Conservation (phyloP, 2,888 invertebrate species). For the Phragmatobia fuliginosa region DNA sequence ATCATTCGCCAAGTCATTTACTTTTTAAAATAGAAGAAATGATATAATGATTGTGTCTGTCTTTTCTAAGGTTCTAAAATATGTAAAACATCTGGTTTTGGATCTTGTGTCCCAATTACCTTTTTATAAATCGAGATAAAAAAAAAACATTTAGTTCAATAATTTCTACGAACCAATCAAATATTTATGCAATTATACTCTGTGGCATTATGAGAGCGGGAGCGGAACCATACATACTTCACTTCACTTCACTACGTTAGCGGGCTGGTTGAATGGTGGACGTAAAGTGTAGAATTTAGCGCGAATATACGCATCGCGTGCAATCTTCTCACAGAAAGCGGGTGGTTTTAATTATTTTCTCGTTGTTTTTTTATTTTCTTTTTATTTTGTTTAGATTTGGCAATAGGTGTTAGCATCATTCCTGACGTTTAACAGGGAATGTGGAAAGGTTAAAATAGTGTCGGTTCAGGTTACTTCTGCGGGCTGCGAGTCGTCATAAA, state of each 20-base stretch:
- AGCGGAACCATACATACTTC: too few relatives aligned
- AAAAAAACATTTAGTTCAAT: too few relatives aligned
- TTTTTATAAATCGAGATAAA: too few relatives aligned
- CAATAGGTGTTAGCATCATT: conserved; percentile 4
- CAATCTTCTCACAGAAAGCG: neutral
- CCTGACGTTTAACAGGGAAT: conserved; percentile 37
- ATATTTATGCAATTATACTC: too few relatives aligned
- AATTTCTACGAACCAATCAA: too few relatives aligned
- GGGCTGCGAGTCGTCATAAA: conserved; percentile 1
- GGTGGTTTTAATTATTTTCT: conserved; percentile 7
- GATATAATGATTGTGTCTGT: too few relatives aligned
- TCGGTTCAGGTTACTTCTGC: conserved; percentile 30
- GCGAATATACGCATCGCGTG: conserved; percentile 34
- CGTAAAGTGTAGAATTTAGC: neutral
- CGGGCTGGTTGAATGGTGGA: neutral
- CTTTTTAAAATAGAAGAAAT: too few relatives aligned
- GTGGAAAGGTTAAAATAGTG: conserved; percentile 53
- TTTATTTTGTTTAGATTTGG: neutral
- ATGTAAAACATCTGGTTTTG: too few relatives aligned
- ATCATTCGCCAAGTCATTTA: too few relatives aligned
- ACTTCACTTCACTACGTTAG: neutral
- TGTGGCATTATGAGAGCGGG: too few relatives aligned
- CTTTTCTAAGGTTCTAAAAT: too few relatives aligned
- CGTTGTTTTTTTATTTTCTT: neutral
- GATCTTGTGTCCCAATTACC: too few relatives aligned